These are phyloP conservation scores for Ginglymostoma cirratum DNA, from an alignment of 2,113 vertebrate species.

Conservation along the genomic window DNA sequence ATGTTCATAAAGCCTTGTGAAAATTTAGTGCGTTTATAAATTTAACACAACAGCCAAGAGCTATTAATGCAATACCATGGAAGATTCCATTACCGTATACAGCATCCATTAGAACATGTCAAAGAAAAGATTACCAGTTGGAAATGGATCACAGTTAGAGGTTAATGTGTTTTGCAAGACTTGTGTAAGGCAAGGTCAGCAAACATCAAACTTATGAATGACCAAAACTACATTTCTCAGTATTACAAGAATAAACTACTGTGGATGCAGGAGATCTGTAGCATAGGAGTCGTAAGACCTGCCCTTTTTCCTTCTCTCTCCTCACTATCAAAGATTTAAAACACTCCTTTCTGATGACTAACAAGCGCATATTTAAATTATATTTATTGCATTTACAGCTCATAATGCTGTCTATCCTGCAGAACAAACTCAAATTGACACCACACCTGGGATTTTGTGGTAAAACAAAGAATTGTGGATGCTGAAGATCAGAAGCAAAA, in stretches of 20 bases:
- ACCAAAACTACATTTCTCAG: background rate
- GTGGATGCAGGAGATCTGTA: background rate
- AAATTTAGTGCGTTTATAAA: background rate
- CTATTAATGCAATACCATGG: background rate
- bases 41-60: background rate
- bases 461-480: too few species aligned
- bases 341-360: background rate
- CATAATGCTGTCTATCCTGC: background rate
- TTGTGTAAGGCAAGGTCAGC: background rate
- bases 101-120: background rate
- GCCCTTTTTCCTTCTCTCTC: background rate
- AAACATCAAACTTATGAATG: background rate
- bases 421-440: background rate
- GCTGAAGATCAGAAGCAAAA: too few species aligned
- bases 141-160: background rate
- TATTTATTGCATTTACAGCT: background rate
- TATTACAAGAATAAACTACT: background rate
- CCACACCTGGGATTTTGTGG: too few species aligned
- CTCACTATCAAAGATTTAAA: background rate
- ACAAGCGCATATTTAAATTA: background rate
- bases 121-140: background rate
- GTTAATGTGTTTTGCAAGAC: background rate
- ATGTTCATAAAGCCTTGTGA: background rate
- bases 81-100: background rate
- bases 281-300: background rate